phyloP scores from a whole-genome alignment of 92 coral and sea anemone species.

The Galaxea fascicularis region DNA sequence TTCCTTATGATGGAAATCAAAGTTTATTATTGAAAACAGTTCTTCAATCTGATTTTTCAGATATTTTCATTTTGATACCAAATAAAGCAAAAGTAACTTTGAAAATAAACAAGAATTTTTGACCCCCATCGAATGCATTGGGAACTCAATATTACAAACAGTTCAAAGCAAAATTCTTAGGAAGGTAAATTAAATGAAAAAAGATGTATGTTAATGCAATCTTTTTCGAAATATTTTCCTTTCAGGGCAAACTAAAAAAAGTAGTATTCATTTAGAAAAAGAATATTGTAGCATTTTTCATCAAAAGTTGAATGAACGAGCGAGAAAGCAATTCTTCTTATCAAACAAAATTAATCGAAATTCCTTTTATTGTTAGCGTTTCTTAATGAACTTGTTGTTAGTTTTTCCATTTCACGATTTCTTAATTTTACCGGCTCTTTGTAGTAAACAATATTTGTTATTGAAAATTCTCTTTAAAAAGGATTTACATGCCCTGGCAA shows the following conservation, averaged over 20 bases:
- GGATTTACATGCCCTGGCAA: constrained; percentile 23
- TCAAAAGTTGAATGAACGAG: background rate
- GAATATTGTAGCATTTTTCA: background rate
- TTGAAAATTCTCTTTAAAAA: constrained; percentile 21
- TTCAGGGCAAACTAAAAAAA: background rate
- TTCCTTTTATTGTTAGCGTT: constrained; percentile 20
- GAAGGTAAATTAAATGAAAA: background rate
- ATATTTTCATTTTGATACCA: constrained; percentile 40
- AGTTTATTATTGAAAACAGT: constrained; percentile 40
- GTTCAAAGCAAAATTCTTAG: background rate
- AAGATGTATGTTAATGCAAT: background rate
- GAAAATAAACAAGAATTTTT: constrained; percentile 4
- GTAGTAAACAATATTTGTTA: constrained; percentile 22
- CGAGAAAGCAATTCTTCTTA: background rate
- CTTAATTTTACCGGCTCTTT: constrained; percentile 34
- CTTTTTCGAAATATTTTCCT: background rate
- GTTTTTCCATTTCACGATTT: constrained; percentile 33
- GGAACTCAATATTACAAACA: background rate
- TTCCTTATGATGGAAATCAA: constrained; percentile 35
- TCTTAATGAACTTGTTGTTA: constrained; percentile 48
- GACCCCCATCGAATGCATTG: background rate
- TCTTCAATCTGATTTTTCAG: constrained; percentile 20
- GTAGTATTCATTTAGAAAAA: background rate
- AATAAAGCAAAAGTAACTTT: constrained; percentile 17
- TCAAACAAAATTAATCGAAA: constrained; percentile 44